A percentile compares a stretch with the other conserved stretches of the same genome.
Evolutionary conservation across 1,140 invertebrate genomes (phyloP).

Genomic region (Lysiphlebus fabarum): DNA sequence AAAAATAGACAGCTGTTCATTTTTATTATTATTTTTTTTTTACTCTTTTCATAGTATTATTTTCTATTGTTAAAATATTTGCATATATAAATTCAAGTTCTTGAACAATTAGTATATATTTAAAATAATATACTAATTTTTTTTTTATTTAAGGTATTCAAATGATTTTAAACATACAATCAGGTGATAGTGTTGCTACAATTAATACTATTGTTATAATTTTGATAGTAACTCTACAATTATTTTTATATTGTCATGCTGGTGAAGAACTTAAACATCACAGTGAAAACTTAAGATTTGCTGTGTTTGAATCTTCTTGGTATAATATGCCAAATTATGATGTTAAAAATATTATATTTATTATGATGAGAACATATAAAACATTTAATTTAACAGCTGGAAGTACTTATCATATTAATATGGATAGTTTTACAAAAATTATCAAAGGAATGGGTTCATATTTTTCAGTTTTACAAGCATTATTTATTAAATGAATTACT

Average conservation of each 20-base stretch:
- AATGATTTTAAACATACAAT: constrained; percentile 1
- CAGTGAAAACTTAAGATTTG: constrained; percentile 21
- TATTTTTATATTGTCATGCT: constrained; percentile 24
- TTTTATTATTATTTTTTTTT: too few species aligned
- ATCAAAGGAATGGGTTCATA: constrained; percentile 30
- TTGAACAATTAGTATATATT: too few species aligned
- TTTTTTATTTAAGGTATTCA: constrained; percentile 15
- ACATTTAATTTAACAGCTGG: constrained; percentile 30
- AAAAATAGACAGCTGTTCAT: too few species aligned
- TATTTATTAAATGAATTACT: constrained; percentile 22
- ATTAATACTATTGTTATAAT: constrained; percentile 2
- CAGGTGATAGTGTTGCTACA: neutral
- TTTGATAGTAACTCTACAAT: constrained; percentile 10
- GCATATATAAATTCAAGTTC: neutral
- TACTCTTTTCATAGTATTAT: too few species aligned
- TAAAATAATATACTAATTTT: too few species aligned
- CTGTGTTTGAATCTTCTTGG: constrained; percentile 29
- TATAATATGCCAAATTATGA: constrained; percentile 28
- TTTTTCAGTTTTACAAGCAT: constrained; percentile 32
- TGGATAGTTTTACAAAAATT: constrained; percentile 33
- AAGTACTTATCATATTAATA: constrained; percentile 29
- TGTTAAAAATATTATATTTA: constrained; percentile 27
- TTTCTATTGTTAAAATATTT: too few species aligned
- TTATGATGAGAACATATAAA: constrained; percentile 30
- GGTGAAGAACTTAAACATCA: constrained; percentile 16